Base-by-base conservation (phyloP, 2,113 vertebrate species). In the Eubucco bourcierii region DNA sequence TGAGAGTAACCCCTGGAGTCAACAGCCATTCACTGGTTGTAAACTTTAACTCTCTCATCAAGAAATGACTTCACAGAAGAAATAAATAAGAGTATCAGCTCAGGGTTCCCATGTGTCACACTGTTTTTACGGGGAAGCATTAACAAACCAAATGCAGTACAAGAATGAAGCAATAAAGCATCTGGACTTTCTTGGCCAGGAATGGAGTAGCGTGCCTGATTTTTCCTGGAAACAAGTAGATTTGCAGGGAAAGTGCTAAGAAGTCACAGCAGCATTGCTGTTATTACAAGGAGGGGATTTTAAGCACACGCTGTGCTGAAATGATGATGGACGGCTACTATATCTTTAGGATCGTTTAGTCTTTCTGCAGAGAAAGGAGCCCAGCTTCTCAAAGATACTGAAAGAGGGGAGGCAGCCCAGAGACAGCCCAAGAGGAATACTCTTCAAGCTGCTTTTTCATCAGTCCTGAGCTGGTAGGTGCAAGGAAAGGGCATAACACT, bases 191-290 rank as follows among this genome's bases (percentile, higher is more conserved):
- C 79, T 94, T 96, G 94, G 91, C 90, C 61, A 68, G 76, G 65
- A 83, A 37, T 7, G 3, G 60, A 85, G 29, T 61, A 87, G 50
- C 1, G 0, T 75, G 87, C 41, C 52, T 94, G 89, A 86, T 61
- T 95, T 94, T 96, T 93, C 95, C 91, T 94, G 65, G 73, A 94
- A 94, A 64, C 79, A 90, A 94, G 90, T 94, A 87, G 56, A 67
- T 95, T 92, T 95, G 73, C 61, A 88, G 68, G 90, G 82, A 65
- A 90, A 83, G 76, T 79, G 84, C 76, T 87, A 83, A 94, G 53
- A 50, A 93, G 58, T 91, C 85, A 83, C 82, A 90, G 76, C 73
- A 85, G 84, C 63, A 64, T 80, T 47, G 25, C 58, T 91, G 16
- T 59, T 94, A 75, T 77, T 89, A 90, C 52, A 82, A 72, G 59